Conservation (phyloP, 2,888 invertebrate genomes). For the Acanthosepion pharaonis region DNA sequence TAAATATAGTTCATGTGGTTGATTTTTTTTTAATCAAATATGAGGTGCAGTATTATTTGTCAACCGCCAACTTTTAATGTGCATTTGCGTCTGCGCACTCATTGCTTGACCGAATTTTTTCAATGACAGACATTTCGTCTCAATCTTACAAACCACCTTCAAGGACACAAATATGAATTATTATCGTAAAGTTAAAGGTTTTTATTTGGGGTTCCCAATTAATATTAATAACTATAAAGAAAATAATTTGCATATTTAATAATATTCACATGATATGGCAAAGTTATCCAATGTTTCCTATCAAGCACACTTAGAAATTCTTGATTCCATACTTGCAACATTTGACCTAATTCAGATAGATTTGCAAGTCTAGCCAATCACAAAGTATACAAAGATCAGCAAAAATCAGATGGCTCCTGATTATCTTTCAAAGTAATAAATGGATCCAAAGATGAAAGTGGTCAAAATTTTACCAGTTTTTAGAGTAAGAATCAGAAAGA, state of each 20-base stretch:
- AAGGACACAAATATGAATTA: neutral
- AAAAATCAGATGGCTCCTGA: neutral
- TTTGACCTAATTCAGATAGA: neutral
- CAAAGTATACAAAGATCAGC: neutral
- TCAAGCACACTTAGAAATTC: neutral
- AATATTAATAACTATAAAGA: neutral
- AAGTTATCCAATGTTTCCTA: neutral
- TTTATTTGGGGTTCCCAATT: neutral
- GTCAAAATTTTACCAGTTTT: neutral
- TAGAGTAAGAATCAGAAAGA: too few relatives aligned
- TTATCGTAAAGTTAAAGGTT: neutral
- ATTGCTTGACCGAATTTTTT: neutral
- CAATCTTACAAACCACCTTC: neutral
- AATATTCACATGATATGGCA: neutral
- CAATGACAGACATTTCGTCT: neutral
- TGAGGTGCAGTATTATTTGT: neutral
- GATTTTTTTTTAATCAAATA: neutral
- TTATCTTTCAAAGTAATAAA: neutral
- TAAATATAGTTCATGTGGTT: neutral
- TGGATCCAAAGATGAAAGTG: neutral
- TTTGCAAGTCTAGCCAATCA: too few relatives aligned
- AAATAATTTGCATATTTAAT: neutral
- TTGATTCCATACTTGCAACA: neutral
- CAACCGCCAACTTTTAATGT: neutral
- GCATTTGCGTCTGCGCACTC: slow-evolving; percentile 34